A percentile compares a stretch with the other conserved stretches of the same genome.
Conservation (phyloP, 2,797 vertebrate genomes). For the Enteromius radiatus region DNA sequence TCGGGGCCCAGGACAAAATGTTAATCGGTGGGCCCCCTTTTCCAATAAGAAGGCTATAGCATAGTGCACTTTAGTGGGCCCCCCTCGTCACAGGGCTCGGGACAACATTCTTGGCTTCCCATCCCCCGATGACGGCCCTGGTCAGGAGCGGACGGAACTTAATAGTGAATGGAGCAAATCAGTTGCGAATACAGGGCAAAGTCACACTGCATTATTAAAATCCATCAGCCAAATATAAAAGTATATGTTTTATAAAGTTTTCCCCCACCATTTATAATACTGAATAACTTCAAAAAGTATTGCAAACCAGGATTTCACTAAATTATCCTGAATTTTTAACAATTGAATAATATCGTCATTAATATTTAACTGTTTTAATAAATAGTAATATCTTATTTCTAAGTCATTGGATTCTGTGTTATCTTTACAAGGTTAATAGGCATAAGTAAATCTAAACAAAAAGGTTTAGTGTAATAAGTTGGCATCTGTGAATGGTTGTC, state of each 20-base stretch:
- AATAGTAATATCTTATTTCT: not conserved
- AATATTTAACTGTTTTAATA: not conserved
- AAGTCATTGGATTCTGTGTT: no score
- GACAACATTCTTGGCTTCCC: conserved; percentile 16
- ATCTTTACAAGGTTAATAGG: not conserved
- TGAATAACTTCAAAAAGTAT: conserved; percentile 1
- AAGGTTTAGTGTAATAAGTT: not conserved
- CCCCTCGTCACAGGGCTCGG: conserved; percentile 4
- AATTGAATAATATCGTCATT: not conserved
- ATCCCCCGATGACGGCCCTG: not conserved
- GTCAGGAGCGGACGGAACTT: not conserved
- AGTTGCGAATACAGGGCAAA: not conserved
- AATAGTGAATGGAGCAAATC: not conserved
- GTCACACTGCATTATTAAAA: not conserved
- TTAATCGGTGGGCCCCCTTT: conserved; percentile 34
- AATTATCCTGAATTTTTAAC: not conserved
- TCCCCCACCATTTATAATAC: not conserved
- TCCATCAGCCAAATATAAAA: not conserved
- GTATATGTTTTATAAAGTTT: not conserved
- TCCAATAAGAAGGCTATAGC: conserved; percentile 23
- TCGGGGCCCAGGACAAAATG: conserved; percentile 26
- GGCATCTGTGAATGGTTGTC: not conserved
- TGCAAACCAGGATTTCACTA: not conserved
- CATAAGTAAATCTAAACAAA: not conserved
- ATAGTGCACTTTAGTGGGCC: conserved; percentile 36